Conservation (phyloP, 1,140 invertebrate species). For the Lepeophtheirus salmonis region DNA sequence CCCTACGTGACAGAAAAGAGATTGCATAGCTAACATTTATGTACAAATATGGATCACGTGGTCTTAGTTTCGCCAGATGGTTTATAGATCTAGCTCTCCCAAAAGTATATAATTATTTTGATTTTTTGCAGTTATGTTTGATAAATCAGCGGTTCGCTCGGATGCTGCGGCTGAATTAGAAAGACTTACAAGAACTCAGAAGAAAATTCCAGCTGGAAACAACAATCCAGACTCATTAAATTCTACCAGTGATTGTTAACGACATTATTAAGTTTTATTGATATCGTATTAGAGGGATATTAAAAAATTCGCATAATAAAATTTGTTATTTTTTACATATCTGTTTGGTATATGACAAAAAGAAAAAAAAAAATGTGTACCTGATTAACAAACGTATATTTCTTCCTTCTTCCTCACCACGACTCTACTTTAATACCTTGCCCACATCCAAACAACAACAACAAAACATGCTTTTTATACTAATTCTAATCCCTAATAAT, state of each 20-base stretch:
- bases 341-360: background rate
- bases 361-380: too few species aligned
- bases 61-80: too few species aligned
- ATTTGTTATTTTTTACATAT: background rate
- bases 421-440: too few species aligned
- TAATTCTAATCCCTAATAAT: too few species aligned
- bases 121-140: slow-evolving; percentile 24
- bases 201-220: slow-evolving; percentile 3
- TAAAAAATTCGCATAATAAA: background rate
- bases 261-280: background rate
- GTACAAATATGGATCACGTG: too few species aligned
- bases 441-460: too few species aligned
- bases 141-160: slow-evolving; percentile 45
- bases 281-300: background rate
- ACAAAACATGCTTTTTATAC: too few species aligned
- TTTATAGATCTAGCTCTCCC: too few species aligned
- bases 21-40: too few species aligned
- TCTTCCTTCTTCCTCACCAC: background rate
- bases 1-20: too few species aligned
- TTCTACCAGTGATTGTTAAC: background rate
- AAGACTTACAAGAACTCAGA: slow-evolving; percentile 40
- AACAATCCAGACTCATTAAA: background rate
- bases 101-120: too few species aligned
- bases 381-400: background rate
- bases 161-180: slow-evolving; percentile 83